These are phyloP conservation scores for Hesperia comma DNA, from an alignment of 2,888 invertebrate genomes.

Conservation along the genomic window DNA sequence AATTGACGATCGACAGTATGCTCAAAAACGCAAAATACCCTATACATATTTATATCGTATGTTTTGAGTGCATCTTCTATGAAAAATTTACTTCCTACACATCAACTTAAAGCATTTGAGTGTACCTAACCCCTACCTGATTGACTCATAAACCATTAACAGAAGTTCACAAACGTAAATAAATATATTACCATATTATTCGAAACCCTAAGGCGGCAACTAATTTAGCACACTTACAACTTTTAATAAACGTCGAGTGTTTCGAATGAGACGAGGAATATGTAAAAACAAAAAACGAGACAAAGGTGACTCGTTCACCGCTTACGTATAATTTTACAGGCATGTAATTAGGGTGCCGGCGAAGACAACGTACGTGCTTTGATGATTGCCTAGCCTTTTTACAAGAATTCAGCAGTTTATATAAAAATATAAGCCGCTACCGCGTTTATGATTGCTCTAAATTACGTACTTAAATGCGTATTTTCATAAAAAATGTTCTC, in stretches of 20 bases:
- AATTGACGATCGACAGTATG: too few relatives aligned
- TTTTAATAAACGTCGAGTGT: conserved; percentile 18
- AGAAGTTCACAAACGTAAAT: conserved; percentile 4
- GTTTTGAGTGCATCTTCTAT: too few relatives aligned
- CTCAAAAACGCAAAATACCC: too few relatives aligned
- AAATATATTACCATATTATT: conserved; percentile 12
- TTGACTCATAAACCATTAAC: conserved; percentile 14
- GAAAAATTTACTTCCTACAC: too few relatives aligned
- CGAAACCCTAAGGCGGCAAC: background rate
- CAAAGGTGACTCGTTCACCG: conserved; percentile 30
- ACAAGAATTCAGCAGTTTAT: conserved; percentile 30
- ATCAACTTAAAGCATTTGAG: background rate
- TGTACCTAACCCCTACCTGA: conserved; percentile 10
- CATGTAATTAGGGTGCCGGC: conserved; percentile 63
- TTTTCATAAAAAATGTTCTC: conserved; percentile 3
- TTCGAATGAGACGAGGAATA: conserved; percentile 14
- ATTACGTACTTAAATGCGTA: conserved; percentile 20
- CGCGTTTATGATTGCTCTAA: conserved; percentile 27
- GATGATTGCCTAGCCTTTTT: conserved; percentile 50
- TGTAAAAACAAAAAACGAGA: conserved; percentile 28
- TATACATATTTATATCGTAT: too few relatives aligned
- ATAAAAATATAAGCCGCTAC: conserved; percentile 40
- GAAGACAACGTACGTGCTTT: conserved; percentile 61
- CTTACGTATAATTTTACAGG: conserved; percentile 48
- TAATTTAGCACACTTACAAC: conserved; percentile 6